Conservation (phyloP, 2,113 vertebrate species). For the Rissa tridactyla region DNA sequence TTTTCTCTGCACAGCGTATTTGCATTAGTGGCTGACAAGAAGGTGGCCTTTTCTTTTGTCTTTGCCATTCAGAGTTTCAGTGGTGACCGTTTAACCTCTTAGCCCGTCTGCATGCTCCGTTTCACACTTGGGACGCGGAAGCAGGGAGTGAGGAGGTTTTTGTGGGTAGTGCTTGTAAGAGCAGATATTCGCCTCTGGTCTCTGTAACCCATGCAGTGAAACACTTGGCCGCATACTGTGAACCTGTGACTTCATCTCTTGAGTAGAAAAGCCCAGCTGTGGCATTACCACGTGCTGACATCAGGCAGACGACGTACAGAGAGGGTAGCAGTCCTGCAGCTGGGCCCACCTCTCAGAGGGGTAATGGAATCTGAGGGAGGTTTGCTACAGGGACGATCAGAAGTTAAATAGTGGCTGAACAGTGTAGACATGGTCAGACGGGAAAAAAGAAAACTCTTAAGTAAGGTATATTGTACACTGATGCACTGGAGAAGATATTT, state of each 20-base stretch:
- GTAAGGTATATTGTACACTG: not conserved
- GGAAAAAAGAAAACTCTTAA: not conserved
- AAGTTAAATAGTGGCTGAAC: not conserved
- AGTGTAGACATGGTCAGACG: not conserved
- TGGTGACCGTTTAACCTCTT: not conserved
- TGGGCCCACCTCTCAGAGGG: not conserved
- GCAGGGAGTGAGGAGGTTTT: not conserved
- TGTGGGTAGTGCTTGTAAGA: not conserved
- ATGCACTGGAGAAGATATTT: not conserved
- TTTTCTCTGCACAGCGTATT: not conserved
- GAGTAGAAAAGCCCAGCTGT: not conserved
- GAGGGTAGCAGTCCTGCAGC: not conserved
- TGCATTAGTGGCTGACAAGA: not conserved
- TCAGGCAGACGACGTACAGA: not conserved
- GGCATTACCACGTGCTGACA: not conserved
- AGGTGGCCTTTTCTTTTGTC: fast-evolving
- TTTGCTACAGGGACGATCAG: not conserved
- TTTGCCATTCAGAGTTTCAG: not conserved
- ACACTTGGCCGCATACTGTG: not conserved
- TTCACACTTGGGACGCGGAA: not conserved
- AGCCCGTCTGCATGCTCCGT: not conserved
- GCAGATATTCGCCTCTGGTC: not conserved
- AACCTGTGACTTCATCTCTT: not conserved
- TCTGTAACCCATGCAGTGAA: not conserved
- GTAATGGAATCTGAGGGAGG: not conserved